Evolutionary conservation across 23 tunicate species (phyloP).

Genomic region (Styela clava): DNA sequence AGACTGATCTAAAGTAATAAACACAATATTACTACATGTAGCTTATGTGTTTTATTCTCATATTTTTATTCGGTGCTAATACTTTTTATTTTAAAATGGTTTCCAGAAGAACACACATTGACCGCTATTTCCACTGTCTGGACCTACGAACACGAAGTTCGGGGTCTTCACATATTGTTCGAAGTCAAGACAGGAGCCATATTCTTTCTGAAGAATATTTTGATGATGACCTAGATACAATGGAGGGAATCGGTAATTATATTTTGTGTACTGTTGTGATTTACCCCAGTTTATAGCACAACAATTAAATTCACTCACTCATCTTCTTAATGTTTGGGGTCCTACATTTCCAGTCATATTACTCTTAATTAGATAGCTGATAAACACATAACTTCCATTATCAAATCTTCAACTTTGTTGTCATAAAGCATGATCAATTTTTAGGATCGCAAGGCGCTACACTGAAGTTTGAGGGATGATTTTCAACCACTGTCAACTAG

Average conservation of each 20-base stretch:
- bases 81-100: neutral
- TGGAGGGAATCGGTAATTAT: constrained; percentile 40
- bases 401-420: neutral
- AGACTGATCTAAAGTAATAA: too few species aligned
- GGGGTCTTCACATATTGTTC: constrained; percentile 40
- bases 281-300: neutral
- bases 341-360: neutral
- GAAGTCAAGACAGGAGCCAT: constrained; percentile 44
- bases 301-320: neutral
- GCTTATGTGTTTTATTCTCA: too few species aligned
- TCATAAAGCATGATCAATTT: too few species aligned
- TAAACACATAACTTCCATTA: neutral
- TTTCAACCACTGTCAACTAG: neutral
- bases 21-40: too few species aligned
- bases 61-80: neutral
- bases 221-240: constrained; percentile 59
- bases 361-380: neutral
- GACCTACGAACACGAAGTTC: neutral
- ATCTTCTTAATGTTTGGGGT: too few species aligned
- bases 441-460: neutral
- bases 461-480: neutral
- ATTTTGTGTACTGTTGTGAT: neutral
- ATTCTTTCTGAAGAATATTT: constrained; percentile 58
- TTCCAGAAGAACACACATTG: constrained; percentile 25
- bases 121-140: constrained; percentile 34